Base-by-base conservation (phyloP, 2,888 invertebrate genomes). In the Dermolepida albohirtum region DNA sequence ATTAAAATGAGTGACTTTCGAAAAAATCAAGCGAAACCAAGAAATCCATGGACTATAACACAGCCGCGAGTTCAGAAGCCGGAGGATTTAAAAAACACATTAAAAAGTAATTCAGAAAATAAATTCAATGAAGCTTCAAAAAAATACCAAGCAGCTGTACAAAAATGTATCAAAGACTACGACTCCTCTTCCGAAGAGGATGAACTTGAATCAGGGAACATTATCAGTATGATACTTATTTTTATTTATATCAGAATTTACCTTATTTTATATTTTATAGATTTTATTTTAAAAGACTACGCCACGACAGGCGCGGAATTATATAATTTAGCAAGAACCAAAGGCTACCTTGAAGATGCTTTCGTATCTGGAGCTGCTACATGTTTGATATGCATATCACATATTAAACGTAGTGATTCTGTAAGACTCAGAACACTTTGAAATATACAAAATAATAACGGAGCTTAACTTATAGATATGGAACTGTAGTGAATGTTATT, bases 301-400 rank as follows among this genome's bases (percentile, higher is more conserved):
- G 78, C 80, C 7, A 76, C 77, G 64, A 74, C 79, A 70, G 82
- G 83, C 17, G 85, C 83, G 2, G 78, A 82, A 70, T 78, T 78
- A 62, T 84, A 80, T 39, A 85, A 86, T 74, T 77, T 86, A 6
- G 84, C 84, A 54, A 85, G 90, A 75, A 92, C 93, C 4, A 88
- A 90, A 77, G 88, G 89, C 55, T 90, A 92, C 78, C 83, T 96
- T 63, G 90, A 93, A 78, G 93, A 95, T 81, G 87, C 90, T 0
- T 88, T 95, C 74, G 89, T 91, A 76, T 92, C 94, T 16, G 92
- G 93, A 6, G 88, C 92, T 7, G 89, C 92, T 1, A 92, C 93
- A 10, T 97, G 97, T 79, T 87, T 97, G 1, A 93, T 97, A 77
- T 97, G 97, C 77, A 96, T 97, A 78, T 94, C 92, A 2, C 91